Evolutionary conservation across 64 coral and sea anemone species (phyloP), one percentile per base, ranked within the genome.

Genomic region (Acropora yongei): DNA sequence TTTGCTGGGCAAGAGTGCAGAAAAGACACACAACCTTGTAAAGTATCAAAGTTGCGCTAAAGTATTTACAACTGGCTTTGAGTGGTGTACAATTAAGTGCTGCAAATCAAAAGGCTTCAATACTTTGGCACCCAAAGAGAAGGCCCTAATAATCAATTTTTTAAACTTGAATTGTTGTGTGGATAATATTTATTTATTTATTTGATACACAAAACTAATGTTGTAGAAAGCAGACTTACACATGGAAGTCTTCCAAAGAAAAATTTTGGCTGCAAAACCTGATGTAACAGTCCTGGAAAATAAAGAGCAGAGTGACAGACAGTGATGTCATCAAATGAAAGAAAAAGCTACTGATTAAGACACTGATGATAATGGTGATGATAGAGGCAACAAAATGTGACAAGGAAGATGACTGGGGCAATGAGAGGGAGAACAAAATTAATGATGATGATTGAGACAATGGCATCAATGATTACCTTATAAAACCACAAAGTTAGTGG

Each of bases 401-500:
- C 16, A 13, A 14, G 0, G 13, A 63, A 1, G 60, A 2, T 63
- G 60, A 14, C 11, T 3, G 16, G 2, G 2, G 3, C 16, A 13
- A 63, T 18, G 60, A 63, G 6, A 0, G 9, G 4, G 9, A 5
- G 9, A 5, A 55, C 4, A 9, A 55, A 9, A 55, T 9, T 17
- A 2, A 55, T 55, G 51, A 18, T 18, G 58, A 63, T 63, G 58
- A 14, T 0, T 8, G 11, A 13, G 58, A 63, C 14, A 13, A 63
- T 63, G 58, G 2, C 14, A 1, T 11, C 2, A 5, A 63, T 63
- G 58, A 63, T 0, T n/a, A 98, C 94, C 94, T 98, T 90, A 46
- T 98, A 98, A 78, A 98, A 98, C 97, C 97, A 98, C 69, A 98
- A 46, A n/a, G 97, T 99, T 16, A 99, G 67, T 1, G 97, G 97